phyloP scores from a whole-genome alignment of 2,888 invertebrate species.

The Drosophila rubida region DNA sequence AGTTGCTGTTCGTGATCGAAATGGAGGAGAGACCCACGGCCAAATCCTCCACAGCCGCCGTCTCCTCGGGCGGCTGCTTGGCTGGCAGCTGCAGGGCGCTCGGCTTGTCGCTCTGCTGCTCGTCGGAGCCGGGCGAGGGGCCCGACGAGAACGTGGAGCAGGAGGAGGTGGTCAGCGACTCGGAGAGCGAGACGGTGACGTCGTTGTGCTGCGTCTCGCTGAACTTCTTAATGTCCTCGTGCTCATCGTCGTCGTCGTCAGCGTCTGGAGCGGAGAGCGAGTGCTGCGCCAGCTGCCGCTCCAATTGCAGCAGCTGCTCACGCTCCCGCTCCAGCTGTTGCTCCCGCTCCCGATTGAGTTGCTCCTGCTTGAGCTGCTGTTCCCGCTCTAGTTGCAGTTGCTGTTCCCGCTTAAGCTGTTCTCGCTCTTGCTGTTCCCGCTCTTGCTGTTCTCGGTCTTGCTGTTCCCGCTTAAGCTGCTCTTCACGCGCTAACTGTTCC shows the following conservation, averaged over 20 bases:
- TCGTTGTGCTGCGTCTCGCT: slow-evolving; percentile 64
- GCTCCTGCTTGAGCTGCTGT: not conserved
- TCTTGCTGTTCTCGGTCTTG: too few relatives aligned
- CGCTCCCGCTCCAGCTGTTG: not conserved
- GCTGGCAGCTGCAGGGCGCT: slow-evolving; percentile 41
- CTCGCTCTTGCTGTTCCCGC: too few relatives aligned
- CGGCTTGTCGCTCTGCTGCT: slow-evolving; percentile 57
- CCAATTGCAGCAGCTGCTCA: not conserved
- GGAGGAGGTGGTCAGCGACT: slow-evolving; percentile 84
- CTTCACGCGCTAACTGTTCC: too few relatives aligned
- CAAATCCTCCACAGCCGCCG: slow-evolving; percentile 73
- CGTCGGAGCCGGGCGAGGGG: slow-evolving; percentile 83
- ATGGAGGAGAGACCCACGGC: slow-evolving; percentile 84
- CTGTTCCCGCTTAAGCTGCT: not conserved
- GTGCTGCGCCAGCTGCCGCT: not conserved
- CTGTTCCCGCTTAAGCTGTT: too few relatives aligned
- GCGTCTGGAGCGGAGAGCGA: not conserved
- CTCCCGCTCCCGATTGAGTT: not conserved
- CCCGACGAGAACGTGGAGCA: slow-evolving; percentile 85
- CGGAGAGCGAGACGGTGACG: slow-evolving; percentile 70
- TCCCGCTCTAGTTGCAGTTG: too few relatives aligned
- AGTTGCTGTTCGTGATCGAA: slow-evolving; percentile 72
- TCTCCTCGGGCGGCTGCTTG: slow-evolving; percentile 14
- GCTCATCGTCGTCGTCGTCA: slow-evolving; percentile 44
- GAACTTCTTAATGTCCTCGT: slow-evolving; percentile 80